phyloP scores from a whole-genome alignment of 2,888 invertebrate genomes.

The Saturnia japonica region DNA sequence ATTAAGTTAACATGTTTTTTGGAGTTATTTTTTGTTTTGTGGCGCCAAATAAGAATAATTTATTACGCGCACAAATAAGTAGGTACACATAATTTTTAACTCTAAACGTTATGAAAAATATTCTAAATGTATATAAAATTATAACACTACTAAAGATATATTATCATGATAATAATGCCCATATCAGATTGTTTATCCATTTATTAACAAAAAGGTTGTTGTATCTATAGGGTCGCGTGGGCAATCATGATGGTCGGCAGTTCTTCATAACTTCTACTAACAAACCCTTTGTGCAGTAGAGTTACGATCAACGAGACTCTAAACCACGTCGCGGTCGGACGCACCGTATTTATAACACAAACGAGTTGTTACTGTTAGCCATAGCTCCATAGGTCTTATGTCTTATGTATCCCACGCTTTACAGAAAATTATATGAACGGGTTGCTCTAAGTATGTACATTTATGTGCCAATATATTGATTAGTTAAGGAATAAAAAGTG shows the following conservation, averaged over 20 bases:
- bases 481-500: background rate
- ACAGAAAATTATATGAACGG: constrained; percentile 1
- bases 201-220: background rate
- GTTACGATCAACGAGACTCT: constrained; percentile 62
- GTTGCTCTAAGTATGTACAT: constrained; percentile 7
- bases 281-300: constrained; percentile 76
- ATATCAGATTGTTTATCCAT: background rate
- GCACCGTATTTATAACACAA: constrained; percentile 71
- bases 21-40: too few relatives aligned
- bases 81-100: too few relatives aligned
- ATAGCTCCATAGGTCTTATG: too few relatives aligned
- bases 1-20: too few relatives aligned
- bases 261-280: constrained; percentile 77
- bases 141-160: background rate
- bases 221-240: constrained; percentile 52
- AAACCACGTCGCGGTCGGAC: constrained; percentile 74
- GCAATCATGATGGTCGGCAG: constrained; percentile 59
- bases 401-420: constrained; percentile 53
- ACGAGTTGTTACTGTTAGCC: constrained; percentile 75
- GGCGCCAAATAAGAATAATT: too few relatives aligned
- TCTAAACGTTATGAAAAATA: background rate
- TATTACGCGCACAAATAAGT: too few relatives aligned
- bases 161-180: background rate
- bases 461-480: constrained; percentile 4
- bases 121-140: background rate